phyloP scores from a whole-genome alignment of 2,888 invertebrate species.

The Epinotia ramella region DNA sequence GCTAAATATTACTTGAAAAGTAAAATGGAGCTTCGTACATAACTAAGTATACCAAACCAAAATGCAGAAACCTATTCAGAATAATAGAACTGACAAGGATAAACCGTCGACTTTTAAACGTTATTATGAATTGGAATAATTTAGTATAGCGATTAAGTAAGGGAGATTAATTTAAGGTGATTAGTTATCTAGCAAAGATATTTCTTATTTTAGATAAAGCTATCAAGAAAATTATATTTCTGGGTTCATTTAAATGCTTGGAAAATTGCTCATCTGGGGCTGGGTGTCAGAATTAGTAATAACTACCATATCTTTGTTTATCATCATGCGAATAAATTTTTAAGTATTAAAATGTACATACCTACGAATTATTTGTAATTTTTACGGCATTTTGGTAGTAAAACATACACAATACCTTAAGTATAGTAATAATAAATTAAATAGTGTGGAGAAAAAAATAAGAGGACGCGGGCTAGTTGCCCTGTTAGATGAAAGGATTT shows the following conservation, averaged over 20 bases:
- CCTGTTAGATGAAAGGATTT: too few relatives aligned
- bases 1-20: not conserved
- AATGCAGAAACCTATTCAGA: not conserved
- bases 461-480: too few relatives aligned
- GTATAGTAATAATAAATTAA: too few relatives aligned
- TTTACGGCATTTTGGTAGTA: too few relatives aligned
- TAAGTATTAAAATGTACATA: too few relatives aligned
- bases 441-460: too few relatives aligned
- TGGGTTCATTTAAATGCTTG: not conserved
- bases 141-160: slow-evolving; percentile 31
- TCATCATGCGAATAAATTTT: too few relatives aligned
- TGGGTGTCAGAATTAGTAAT: not conserved
- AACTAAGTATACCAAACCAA: not conserved
- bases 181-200: slow-evolving; percentile 27
- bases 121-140: slow-evolving; percentile 33
- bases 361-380: too few relatives aligned
- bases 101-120: slow-evolving; percentile 25
- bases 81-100: slow-evolving; percentile 2
- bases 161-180: slow-evolving; percentile 28
- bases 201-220: slow-evolving; percentile 25
- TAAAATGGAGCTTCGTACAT: too few relatives aligned
- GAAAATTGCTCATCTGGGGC: not conserved
- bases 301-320: not conserved
- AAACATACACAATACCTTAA: too few relatives aligned
- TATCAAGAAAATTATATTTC: slow-evolving; percentile 15